Evolutionary conservation across 2,888 invertebrate species (phyloP).

Genomic region (Loripinus fragilis): DNA sequence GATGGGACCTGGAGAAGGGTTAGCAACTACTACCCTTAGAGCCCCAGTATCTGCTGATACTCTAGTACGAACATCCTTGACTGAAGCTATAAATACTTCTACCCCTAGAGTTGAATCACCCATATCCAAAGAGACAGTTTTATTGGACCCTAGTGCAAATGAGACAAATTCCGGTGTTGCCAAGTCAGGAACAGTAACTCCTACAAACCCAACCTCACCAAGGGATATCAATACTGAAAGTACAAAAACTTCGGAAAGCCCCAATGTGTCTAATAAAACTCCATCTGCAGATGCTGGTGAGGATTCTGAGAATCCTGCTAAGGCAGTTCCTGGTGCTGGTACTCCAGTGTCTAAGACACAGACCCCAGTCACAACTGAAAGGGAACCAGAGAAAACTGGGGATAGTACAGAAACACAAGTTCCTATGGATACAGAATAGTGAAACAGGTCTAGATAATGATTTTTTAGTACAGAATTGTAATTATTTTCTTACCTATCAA

Average conservation of each 20-base stretch:
- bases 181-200: neutral
- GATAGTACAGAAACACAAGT: neutral
- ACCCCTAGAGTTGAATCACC: neutral
- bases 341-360: neutral
- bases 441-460: too few relatives aligned
- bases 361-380: neutral
- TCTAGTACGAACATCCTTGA: neutral
- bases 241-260: neutral
- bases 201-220: neutral
- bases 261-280: neutral
- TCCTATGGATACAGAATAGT: neutral
- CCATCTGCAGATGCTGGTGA: neutral
- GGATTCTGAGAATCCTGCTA: neutral
- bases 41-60: constrained; percentile 20
- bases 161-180: neutral
- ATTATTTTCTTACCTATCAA: too few relatives aligned
- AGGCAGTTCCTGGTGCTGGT: neutral
- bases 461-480: too few relatives aligned
- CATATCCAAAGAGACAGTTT: neutral
- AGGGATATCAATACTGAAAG: neutral
- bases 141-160: neutral
- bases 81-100: neutral
- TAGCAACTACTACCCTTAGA: constrained; percentile 36
- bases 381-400: neutral
- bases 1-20: constrained; percentile 5